These are phyloP conservation scores for Zoanthus sansibaricus DNA, from an alignment of 92 coral and sea anemone genomes.

Conservation along the genomic window DNA sequence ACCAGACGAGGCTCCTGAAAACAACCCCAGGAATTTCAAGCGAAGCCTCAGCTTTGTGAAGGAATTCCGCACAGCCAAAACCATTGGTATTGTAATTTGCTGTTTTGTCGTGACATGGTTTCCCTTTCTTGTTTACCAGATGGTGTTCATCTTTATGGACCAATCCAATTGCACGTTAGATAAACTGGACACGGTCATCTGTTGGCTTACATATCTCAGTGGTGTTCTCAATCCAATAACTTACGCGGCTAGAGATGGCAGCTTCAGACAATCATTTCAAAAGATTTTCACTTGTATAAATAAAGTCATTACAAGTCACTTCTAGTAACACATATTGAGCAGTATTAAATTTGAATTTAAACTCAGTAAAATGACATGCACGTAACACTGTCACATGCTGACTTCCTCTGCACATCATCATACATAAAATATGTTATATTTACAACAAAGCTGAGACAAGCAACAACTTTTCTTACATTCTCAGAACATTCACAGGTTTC, in stretches of 20 bases:
- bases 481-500: no score
- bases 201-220: constrained; percentile 68
- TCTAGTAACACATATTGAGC: no score
- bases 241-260: constrained; percentile 61
- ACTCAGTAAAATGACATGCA: no score
- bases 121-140: constrained; percentile 59
- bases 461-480: no score
- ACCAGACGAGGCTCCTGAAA: not conserved
- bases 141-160: constrained; percentile 38
- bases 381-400: no score
- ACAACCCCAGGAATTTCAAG: not conserved
- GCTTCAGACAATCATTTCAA: constrained; percentile 43
- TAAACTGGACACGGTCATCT: constrained; percentile 56
- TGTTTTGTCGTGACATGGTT: constrained; percentile 67
- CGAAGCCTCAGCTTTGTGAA: constrained; percentile 53
- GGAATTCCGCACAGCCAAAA: constrained; percentile 55
- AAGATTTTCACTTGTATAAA: constrained; percentile 27
- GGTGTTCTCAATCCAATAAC: constrained; percentile 66
- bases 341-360: no score
- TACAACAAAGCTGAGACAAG: no score
- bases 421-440: no score
- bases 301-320: not conserved
- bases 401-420: no score
- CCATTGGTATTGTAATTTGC: constrained; percentile 60
- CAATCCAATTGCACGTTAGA: constrained; percentile 48